Conservation (phyloP, 2,888 invertebrate genomes). For the Deroplatys truncata region DNA sequence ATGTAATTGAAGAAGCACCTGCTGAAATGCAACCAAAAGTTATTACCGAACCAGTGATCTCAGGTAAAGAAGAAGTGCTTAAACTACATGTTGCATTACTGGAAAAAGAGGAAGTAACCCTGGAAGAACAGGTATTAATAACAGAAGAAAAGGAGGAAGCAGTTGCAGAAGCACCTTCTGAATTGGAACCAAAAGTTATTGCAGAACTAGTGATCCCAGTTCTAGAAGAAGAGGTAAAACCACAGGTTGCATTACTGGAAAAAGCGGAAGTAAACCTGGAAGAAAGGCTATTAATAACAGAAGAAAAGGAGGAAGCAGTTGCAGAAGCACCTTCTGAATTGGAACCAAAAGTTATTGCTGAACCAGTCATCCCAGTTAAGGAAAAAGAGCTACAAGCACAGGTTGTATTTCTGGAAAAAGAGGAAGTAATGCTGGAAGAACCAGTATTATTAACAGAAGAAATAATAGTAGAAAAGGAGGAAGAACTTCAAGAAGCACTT, state of each 20-base stretch:
- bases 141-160: too few species aligned
- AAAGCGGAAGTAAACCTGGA: not conserved
- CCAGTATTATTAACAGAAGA: not conserved
- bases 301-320: too few species aligned
- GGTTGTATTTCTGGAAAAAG: not conserved
- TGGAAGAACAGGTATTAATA: not conserved
- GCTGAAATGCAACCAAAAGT: not conserved
- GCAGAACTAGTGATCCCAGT: not conserved
- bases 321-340: not conserved
- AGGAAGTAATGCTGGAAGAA: not conserved
- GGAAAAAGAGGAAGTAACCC: not conserved
- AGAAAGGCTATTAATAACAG: not conserved
- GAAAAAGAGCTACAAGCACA: too few species aligned
- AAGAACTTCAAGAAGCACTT: not conserved
- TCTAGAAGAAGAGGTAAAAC: not conserved
- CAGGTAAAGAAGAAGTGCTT: not conserved
- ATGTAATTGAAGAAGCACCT: not conserved
- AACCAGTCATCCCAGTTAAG: not conserved
- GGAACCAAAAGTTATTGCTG: not conserved
- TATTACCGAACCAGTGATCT: not conserved
- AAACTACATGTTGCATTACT: not conserved
- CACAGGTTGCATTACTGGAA: not conserved
- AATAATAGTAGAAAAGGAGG: not conserved
- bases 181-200: not conserved
- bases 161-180: not conserved